Percentiles rank a stretch among this genome's conserved stretches.
Conservation (phyloP, 2,113 vertebrate genomes). For the Canis aureus region DNA sequence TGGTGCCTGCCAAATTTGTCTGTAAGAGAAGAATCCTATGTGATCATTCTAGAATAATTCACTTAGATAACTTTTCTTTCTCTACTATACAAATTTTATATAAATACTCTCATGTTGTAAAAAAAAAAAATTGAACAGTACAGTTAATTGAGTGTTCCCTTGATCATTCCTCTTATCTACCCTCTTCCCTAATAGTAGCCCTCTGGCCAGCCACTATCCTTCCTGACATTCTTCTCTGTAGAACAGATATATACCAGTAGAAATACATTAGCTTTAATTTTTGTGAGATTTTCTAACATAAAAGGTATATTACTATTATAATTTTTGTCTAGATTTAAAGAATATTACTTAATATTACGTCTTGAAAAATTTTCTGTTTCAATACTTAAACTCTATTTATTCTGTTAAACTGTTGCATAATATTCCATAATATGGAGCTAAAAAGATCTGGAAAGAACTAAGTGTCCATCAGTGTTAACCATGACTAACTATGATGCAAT, state of each 20-base stretch:
- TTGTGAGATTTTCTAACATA: slow-evolving; percentile 10
- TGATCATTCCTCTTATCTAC: not conserved
- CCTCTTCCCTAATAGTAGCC: not conserved
- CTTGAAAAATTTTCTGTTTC: not conserved
- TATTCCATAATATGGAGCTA: not conserved
- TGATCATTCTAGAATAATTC: not conserved
- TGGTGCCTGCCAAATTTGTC: not conserved
- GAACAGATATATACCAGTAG: not conserved
- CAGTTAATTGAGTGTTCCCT: not conserved
- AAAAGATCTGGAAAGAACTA: slow-evolving; percentile 7
- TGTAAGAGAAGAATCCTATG: not conserved
- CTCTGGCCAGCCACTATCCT: not conserved
- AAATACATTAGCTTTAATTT: slow-evolving; percentile 21
- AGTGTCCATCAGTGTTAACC: not conserved
- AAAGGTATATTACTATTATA: not conserved
- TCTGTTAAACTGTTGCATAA: not conserved
- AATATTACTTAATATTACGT: not conserved
- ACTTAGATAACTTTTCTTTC: not conserved
- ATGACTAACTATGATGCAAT: not conserved
- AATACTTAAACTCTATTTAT: not conserved
- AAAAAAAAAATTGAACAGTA: not conserved
- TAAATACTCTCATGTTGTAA: not conserved
- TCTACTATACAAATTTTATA: slow-evolving; percentile 2
- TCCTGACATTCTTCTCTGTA: slow-evolving; percentile 33
- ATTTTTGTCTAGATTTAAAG: not conserved